Base-by-base conservation (phyloP, 2,797 vertebrate species). In the Champsocephalus gunnari region DNA sequence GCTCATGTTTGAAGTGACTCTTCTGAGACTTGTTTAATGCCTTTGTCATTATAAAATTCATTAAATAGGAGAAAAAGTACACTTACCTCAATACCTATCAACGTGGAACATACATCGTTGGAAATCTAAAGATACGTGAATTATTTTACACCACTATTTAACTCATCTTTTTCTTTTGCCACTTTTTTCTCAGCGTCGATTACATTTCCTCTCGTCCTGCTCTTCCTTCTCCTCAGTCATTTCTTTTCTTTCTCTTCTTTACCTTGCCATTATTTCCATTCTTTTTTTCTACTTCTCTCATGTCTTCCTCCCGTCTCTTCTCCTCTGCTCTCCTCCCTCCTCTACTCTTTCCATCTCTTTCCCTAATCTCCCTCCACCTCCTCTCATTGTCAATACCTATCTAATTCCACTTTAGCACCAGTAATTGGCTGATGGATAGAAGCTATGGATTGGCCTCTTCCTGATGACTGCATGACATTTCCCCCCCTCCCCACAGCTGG, bases 361-460 rank as follows among this genome's bases (percentile, higher is more conserved):
- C 68, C 60, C 84, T 91, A 91, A 90, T 92, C 90, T 92, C 87
- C 84, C 92, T 87, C 88, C 93, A 96, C 95, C 95, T 95, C 94
- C 95, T 94, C 94, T 93, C 94, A 96, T 97, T 98, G 97, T 99
- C 98, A 98, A 99, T 99, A 99, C 95, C 96, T 96, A 98, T 99
- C 97, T 99, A 99, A 98, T 98, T 99, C 97, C 96, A 98, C 97
- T 98, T 98, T 98, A 99, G 98, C 97, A 97, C 96, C 97, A 97
- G 97, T 99, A 99, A 99, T 99, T 99, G 98, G 97, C 97, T 98
- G 97, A 98, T 99, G 96, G 97, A 97, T 98, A 97, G 96, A 96
- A 96, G 97, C 96, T 99, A 99, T 99, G 97, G 97, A 99, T 99
- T 98, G 98, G 96, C 97, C 97, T 88, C 92, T 98, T 98, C 97